Evolutionary conservation across 1,140 invertebrate genomes (phyloP).

Genomic region (Meloidogyne hapla): DNA sequence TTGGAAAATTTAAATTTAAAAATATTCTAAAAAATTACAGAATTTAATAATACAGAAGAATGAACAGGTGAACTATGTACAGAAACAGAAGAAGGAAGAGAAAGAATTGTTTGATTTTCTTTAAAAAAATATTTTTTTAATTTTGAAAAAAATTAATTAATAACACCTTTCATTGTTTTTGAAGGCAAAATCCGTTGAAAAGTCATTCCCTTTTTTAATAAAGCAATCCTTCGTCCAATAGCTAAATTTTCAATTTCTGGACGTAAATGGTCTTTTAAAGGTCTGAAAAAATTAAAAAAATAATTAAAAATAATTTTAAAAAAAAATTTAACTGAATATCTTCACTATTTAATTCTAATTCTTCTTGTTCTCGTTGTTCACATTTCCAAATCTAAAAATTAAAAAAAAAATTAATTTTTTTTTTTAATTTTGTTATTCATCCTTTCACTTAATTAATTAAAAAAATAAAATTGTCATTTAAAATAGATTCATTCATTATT

Average conservation of each 20-base stretch:
- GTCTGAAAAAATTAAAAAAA: slow-evolving; percentile 29
- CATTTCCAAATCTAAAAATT: slow-evolving; percentile 39
- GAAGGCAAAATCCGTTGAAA: slow-evolving; percentile 29
- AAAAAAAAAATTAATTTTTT: background rate
- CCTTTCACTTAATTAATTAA: too few relatives aligned
- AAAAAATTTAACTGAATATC: slow-evolving; percentile 41
- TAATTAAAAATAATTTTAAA: background rate
- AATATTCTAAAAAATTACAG: background rate
- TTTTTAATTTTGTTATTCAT: too few relatives aligned
- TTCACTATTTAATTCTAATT: slow-evolving; percentile 45
- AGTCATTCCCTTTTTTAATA: slow-evolving; percentile 43
- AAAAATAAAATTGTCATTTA: too few relatives aligned
- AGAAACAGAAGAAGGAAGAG: background rate
- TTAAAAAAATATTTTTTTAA: background rate
- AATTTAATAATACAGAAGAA: background rate
- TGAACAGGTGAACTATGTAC: slow-evolving; percentile 8
- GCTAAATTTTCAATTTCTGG: slow-evolving; percentile 51
- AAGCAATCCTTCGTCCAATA: slow-evolving; percentile 40
- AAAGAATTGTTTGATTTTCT: background rate
- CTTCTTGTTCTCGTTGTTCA: slow-evolving; percentile 48
- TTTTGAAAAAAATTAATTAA: background rate
- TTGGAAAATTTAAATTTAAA: too few relatives aligned
- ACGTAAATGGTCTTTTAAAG: slow-evolving; percentile 35
- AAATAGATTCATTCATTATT: too few relatives aligned
- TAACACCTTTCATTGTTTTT: background rate